Base-by-base conservation (phyloP, 2,797 vertebrate species). In the Craterocephalus amniculus region DNA sequence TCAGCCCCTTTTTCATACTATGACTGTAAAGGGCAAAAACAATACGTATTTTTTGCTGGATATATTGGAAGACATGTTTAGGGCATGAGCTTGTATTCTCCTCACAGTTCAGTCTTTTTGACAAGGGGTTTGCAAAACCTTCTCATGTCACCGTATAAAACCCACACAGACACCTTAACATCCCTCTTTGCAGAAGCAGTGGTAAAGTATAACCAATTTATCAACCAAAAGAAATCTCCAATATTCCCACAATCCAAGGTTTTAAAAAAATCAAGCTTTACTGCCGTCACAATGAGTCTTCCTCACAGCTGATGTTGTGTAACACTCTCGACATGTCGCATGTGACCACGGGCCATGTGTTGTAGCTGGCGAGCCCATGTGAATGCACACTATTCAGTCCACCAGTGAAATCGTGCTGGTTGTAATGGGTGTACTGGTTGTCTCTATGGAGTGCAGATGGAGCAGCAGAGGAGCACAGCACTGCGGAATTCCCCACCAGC, bases 401-500 rank as follows among this genome's bases (percentile, higher is more conserved):
- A 76, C 75, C 74, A 64, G 85, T 83, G 72, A 67, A 59, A 75
- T 52, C 26, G 48, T 22, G 76, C 63, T 85, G 82, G 83, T 80
- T 59, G 32, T 70, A 79, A 76, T 87, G 87, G 88, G 78, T 59
- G 55, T 36, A 86, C 88, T 88, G 86, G 83, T 82, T 20, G 64
- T 75, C 70, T 81, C 78, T 38, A 59, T 77, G 71, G 79, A 83
- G 73, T 84, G 78, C 89, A 89, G 87, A 89, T 90, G 89, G 88
- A 88, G 75, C 69, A 78, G 80, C 78, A 85, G 76, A 75, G 71
- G 79, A 88, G 82, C 79, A 78, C 83, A 80, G 88, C 90, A 91
- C 80, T 92, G 91, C 86, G 81, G 91, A 92, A 91, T 91, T 91
- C 91, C 91, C 89, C 85, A 88, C 80, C 78, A 91, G 87, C 85